Conservation (phyloP, 1,140 invertebrate genomes). For the Aphelinus atriplicis region DNA sequence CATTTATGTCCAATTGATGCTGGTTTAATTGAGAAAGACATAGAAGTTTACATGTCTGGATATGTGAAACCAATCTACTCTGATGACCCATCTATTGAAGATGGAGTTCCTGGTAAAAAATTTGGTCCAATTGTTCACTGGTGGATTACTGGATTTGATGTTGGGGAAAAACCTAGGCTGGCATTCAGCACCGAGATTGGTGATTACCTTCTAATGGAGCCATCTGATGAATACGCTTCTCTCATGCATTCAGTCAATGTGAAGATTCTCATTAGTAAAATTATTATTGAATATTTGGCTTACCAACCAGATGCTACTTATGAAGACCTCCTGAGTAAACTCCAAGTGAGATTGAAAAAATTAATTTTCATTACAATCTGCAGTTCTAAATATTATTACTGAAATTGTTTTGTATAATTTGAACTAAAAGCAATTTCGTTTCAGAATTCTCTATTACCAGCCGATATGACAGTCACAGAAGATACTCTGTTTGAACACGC, state of each 20-base stretch:
- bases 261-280: conserved; percentile 83
- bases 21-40: conserved; percentile 82
- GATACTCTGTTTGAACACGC: conserved; percentile 82
- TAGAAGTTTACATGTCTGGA: conserved; percentile 80
- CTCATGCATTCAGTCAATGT: conserved; percentile 78
- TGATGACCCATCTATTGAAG: conserved; percentile 75
- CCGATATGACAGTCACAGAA: conserved; percentile 70
- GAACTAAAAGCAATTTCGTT: too few species aligned
- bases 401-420: too few species aligned
- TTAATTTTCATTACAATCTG: background rate
- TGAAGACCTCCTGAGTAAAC: conserved; percentile 80
- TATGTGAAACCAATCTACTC: conserved; percentile 85
- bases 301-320: conserved; percentile 78
- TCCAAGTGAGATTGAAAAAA: conserved; percentile 47
- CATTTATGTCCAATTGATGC: conserved; percentile 84
- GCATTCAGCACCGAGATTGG: conserved; percentile 82
- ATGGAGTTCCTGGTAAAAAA: conserved; percentile 78
- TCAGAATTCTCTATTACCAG: too few species aligned
- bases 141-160: conserved; percentile 85
- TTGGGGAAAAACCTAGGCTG: conserved; percentile 78
- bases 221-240: conserved; percentile 76
- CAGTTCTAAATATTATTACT: background rate
- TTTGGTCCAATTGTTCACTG: conserved; percentile 89
- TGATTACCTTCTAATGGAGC: conserved; percentile 79
- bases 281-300: conserved; percentile 82